Percentiles rank a stretch among this genome's conserved stretches.
These are phyloP conservation scores for Polypterus senegalus DNA, from an alignment of 2,113 vertebrate species.

Conservation along the genomic window DNA sequence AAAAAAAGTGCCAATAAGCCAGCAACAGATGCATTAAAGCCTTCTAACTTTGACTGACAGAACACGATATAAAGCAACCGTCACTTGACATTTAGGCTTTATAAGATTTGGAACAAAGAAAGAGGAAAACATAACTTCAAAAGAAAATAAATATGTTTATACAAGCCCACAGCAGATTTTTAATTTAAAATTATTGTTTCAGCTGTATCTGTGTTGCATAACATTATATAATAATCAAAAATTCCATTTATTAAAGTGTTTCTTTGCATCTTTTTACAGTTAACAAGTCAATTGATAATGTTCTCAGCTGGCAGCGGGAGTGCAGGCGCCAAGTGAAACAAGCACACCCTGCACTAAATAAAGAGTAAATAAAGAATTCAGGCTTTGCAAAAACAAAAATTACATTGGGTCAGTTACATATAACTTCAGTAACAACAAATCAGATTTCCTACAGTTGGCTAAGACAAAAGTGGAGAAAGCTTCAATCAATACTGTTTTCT, in stretches of 20 bases:
- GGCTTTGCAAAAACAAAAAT: no score
- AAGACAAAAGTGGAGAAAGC: no score
- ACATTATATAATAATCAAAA: background rate
- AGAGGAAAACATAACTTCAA: conserved; percentile 34
- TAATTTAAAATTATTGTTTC: background rate
- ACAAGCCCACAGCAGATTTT: conserved; percentile 6
- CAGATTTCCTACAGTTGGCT: no score
- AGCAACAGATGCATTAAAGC: conserved; percentile 68
- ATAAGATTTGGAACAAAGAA: conserved; percentile 47
- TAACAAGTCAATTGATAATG: background rate
- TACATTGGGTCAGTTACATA: no score
- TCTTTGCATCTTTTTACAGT: background rate
- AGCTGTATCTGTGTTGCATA: background rate
- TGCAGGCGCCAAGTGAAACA: no score
- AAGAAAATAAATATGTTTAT: conserved; percentile 41
- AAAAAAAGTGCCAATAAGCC: conserved; percentile 69
- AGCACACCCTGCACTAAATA: no score
- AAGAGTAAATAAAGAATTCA: no score
- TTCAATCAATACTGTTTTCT: no score
- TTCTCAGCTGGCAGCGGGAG: no score
- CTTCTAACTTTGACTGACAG: conserved; percentile 66
- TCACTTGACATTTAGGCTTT: conserved; percentile 73
- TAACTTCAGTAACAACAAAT: no score
- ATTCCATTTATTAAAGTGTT: background rate
- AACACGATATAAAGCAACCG: conserved; percentile 63